These are phyloP conservation scores for Talpa occidentalis DNA, from an alignment of 2,113 vertebrate species.

Conservation along the genomic window DNA sequence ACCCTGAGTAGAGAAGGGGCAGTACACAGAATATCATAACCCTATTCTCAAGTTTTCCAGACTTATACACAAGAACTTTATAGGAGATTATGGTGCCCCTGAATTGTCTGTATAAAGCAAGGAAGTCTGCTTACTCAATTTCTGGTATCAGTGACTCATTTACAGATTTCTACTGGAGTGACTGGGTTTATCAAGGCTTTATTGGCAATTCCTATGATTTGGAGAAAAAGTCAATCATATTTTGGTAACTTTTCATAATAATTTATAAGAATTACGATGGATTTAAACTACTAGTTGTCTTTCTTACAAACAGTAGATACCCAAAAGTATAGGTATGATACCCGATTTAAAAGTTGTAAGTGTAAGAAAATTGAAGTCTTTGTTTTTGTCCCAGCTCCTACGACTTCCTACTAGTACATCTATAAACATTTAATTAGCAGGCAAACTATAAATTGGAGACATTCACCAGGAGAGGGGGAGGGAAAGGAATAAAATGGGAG, in stretches of 20 bases:
- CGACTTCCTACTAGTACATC: not conserved
- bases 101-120: not conserved
- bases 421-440: not conserved
- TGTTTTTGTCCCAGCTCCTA: not conserved
- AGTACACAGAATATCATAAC: not conserved
- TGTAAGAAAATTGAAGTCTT: not conserved
- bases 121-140: not conserved
- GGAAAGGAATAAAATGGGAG: too few species aligned
- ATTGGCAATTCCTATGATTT: not conserved
- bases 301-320: conserved; percentile 26
- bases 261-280: not conserved
- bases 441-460: too few species aligned
- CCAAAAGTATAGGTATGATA: not conserved
- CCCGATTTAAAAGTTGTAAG: not conserved
- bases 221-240: not conserved
- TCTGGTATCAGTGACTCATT: not conserved
- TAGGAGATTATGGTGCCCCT: not conserved
- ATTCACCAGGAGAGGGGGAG: too few species aligned
- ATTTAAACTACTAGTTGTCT: conserved; percentile 10
- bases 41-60: not conserved
- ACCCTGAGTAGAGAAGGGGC: not conserved
- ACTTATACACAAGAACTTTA: not conserved
- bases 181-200: not conserved
- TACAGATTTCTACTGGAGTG: not conserved
- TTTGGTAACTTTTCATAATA: conserved; percentile 20